phyloP scores from a whole-genome alignment of 2,797 vertebrate species.

The Callimico goeldii region DNA sequence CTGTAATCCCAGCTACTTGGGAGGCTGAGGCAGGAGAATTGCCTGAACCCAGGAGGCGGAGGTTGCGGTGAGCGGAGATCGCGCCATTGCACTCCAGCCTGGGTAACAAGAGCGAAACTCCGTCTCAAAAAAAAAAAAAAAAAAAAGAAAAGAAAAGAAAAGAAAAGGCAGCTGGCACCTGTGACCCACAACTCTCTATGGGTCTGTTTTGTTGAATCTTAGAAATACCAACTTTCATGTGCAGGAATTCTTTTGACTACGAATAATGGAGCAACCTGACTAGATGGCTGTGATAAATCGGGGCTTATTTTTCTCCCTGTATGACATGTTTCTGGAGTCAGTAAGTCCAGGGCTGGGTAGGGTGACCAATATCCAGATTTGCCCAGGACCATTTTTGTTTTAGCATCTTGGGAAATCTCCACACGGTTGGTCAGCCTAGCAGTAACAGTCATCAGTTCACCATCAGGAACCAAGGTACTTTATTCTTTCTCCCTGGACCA shows the following conservation, averaged over 20 bases:
- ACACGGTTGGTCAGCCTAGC: neutral
- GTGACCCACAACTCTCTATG: neutral
- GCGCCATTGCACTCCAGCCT: no score
- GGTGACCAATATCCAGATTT: neutral
- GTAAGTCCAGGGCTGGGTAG: neutral
- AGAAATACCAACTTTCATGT: neutral
- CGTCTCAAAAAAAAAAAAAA: no score
- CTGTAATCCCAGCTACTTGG: no score
- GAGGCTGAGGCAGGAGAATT: no score
- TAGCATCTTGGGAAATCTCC: neutral
- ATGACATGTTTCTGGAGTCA: neutral
- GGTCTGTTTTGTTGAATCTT: neutral
- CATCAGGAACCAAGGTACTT: neutral
- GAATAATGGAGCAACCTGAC: neutral
- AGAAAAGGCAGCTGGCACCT: neutral
- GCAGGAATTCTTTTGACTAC: neutral
- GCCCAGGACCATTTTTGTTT: neutral
- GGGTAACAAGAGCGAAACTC: no score
- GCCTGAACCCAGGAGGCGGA: no score
- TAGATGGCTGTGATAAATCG: neutral
- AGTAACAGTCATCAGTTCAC: neutral
- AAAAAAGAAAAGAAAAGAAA: no score
- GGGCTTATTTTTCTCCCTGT: neutral
- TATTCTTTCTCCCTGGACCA: neutral
- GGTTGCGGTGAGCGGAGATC: no score